Conservation (phyloP, 2,113 vertebrate species). For the Pycnonotus jocosus region DNA sequence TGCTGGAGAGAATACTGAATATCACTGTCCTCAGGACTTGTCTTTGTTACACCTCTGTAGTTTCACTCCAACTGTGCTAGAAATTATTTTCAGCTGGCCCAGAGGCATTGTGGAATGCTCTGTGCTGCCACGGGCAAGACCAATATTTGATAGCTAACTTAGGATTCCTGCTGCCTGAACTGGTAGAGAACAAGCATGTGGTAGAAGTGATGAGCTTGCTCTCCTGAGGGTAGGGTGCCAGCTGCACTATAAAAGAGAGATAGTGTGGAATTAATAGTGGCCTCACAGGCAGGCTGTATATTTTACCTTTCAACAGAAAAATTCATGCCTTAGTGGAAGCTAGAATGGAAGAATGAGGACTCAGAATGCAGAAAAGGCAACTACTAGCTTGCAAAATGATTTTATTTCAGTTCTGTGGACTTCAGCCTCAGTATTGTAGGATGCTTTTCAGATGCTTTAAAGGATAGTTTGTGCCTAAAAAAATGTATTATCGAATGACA, state of each 20-base stretch:
- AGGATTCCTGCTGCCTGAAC: constrained; percentile 55
- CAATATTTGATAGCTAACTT: constrained; percentile 58
- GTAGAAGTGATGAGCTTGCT: constrained; percentile 62
- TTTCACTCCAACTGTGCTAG: constrained; percentile 44
- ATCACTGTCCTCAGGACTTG: not conserved
- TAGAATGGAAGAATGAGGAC: not conserved
- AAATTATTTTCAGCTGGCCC: constrained; percentile 66
- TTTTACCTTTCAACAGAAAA: constrained; percentile 47
- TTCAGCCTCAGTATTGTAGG: not conserved
- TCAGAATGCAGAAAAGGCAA: not conserved
- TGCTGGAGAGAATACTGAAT: constrained; percentile 6
- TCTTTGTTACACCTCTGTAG: constrained; percentile 44
- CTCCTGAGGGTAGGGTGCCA: constrained; percentile 64
- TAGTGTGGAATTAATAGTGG: constrained; percentile 68
- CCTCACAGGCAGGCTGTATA: constrained; percentile 50
- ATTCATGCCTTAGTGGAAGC: constrained; percentile 21
- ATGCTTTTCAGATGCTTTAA: not conserved
- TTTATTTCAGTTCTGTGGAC: not conserved
- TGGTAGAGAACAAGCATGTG: constrained; percentile 63
- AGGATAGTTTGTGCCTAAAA: not conserved
- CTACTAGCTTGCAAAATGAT: not conserved
- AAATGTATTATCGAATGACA: not conserved
- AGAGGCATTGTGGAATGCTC: constrained; percentile 31
- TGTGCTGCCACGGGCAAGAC: constrained; percentile 32
- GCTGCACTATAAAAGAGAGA: constrained; percentile 63